phyloP scores from a whole-genome alignment of 2,888 invertebrate species.

The Eilema griseolum region DNA sequence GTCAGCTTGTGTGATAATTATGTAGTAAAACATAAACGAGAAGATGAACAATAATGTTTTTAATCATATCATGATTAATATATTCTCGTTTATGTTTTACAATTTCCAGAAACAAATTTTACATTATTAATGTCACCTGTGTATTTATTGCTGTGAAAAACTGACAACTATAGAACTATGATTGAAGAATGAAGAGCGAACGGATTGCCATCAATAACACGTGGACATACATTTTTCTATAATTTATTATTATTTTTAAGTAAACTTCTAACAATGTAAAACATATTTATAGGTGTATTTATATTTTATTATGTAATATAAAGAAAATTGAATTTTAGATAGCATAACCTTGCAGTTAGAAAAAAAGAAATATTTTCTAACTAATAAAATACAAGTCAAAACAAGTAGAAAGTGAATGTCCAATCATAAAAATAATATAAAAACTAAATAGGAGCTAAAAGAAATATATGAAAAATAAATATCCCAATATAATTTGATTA shows the following conservation, averaged over 20 bases:
- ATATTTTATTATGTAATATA: background rate
- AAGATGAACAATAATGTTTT: background rate
- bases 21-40: background rate
- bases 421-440: background rate
- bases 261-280: too few relatives aligned
- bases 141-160: too few relatives aligned
- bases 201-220: too few relatives aligned
- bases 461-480: background rate
- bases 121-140: too few relatives aligned
- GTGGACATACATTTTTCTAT: too few relatives aligned
- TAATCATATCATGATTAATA: background rate
- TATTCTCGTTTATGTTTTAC: too few relatives aligned
- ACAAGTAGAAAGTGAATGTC: background rate
- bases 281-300: background rate
- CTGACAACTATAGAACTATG: too few relatives aligned
- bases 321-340: background rate
- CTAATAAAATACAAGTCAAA: background rate
- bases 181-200: too few relatives aligned
- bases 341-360: background rate
- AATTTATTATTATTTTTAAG: too few relatives aligned
- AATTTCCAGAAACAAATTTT: background rate
- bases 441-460: background rate
- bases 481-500: background rate
- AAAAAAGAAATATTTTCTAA: background rate
- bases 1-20: slow-evolving; percentile 31